Conservation (phyloP, 2,113 vertebrate species). For the Vicugna pacos region DNA sequence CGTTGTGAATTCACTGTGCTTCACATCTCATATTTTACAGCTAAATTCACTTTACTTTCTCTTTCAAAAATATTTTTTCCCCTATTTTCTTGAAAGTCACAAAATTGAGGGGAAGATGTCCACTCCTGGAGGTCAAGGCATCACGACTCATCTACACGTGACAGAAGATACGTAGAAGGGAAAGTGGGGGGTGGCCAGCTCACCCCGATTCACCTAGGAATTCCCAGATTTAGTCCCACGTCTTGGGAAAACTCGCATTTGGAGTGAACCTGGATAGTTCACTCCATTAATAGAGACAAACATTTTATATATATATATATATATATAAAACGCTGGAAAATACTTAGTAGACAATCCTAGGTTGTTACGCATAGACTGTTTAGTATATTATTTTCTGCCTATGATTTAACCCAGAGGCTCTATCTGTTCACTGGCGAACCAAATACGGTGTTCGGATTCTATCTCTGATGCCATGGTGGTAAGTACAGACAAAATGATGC, state of each 20-base stretch:
- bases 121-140: background rate
- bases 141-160: background rate
- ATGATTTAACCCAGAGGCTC: background rate
- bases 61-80: background rate
- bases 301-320: too few species aligned
- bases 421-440: background rate
- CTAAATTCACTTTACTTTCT: background rate
- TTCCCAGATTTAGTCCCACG: background rate
- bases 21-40: background rate
- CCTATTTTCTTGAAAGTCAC: background rate
- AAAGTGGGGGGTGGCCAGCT: background rate
- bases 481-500: background rate
- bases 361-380: background rate
- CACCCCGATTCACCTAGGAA: background rate
- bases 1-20: background rate
- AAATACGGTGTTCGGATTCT: background rate
- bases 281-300: background rate
- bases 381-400: background rate
- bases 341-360: background rate
- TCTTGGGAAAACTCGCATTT: background rate
- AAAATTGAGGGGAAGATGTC: background rate
- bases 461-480: background rate
- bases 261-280: background rate
- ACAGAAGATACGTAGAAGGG: background rate
- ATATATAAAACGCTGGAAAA: background rate